Conservation (phyloP, 2,797 vertebrate species). For the Anas flavirostris region DNA sequence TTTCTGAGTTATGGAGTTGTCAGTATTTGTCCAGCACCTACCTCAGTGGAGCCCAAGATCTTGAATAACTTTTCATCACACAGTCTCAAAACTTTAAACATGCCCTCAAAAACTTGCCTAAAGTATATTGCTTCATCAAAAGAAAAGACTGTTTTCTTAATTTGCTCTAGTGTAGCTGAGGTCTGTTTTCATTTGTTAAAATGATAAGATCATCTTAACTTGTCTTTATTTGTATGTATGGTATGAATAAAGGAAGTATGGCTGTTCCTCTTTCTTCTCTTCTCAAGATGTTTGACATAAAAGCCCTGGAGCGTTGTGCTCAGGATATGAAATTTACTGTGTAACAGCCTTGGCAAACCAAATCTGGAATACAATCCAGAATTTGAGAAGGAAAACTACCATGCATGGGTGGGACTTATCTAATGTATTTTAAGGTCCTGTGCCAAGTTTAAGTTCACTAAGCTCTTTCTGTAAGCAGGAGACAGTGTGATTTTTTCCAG, state of each 20-base stretch:
- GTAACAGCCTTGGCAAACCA: background rate
- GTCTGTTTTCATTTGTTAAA: constrained; percentile 38
- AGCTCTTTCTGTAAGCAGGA: background rate
- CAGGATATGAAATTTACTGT: background rate
- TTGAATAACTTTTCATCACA: background rate
- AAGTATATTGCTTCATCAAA: background rate
- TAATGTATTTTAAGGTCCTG: background rate
- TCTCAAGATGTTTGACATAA: constrained; percentile 8
- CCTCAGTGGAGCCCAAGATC: background rate
- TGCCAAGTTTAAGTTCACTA: background rate
- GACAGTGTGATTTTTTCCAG: background rate
- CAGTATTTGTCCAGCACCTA: fast-evolving
- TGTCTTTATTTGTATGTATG: constrained; percentile 27
- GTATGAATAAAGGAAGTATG: background rate
- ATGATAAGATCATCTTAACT: constrained; percentile 27
- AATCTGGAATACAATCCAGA: background rate
- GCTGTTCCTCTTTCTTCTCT: constrained; percentile 30
- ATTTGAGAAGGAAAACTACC: background rate
- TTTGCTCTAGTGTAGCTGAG: background rate
- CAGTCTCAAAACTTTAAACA: background rate
- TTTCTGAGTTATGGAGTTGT: background rate
- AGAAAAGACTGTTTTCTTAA: background rate
- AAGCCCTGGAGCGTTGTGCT: constrained; percentile 9
- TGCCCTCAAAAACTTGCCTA: background rate
- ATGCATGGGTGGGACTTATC: background rate